These are phyloP conservation scores for Tetraodon nigroviridis DNA, from an alignment of 2,113 vertebrate genomes.

Conservation along the genomic window DNA sequence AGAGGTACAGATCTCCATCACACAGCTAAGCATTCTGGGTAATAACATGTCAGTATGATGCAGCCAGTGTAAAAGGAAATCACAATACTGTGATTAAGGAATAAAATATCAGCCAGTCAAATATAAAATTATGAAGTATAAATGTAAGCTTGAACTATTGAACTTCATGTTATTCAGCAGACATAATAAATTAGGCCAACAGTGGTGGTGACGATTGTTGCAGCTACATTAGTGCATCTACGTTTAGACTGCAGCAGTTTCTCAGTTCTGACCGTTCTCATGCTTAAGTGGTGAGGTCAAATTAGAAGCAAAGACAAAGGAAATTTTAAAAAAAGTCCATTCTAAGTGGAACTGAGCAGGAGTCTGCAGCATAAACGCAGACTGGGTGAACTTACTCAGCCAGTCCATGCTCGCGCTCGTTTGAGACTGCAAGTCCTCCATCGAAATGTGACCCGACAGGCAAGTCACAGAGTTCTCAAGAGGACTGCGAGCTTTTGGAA, in stretches of 20 bases:
- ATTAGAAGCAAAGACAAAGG: not conserved
- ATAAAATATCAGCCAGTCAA: not conserved
- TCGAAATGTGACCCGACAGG: constrained; percentile 82
- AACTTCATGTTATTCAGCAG: not conserved
- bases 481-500: constrained; percentile 83
- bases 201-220: not conserved
- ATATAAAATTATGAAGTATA: not conserved
- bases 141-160: not conserved
- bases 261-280: not conserved
- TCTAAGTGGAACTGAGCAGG: not conserved
- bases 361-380: constrained; percentile 27
- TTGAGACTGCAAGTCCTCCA: constrained; percentile 82
- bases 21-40: constrained; percentile 46
- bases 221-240: not conserved
- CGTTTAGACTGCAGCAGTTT: constrained; percentile 34
- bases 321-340: not conserved
- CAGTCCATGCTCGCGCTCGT: constrained; percentile 92
- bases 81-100: not conserved
- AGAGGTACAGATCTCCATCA: constrained; percentile 6
- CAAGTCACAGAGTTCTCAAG: constrained; percentile 92
- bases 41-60: constrained; percentile 74
- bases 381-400: constrained; percentile 86
- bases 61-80: constrained; percentile 51
- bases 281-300: not conserved
- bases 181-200: not conserved